Evolutionary conservation across 2,888 invertebrate species (phyloP).

Genomic region (Epirrhoe tristata): DNA sequence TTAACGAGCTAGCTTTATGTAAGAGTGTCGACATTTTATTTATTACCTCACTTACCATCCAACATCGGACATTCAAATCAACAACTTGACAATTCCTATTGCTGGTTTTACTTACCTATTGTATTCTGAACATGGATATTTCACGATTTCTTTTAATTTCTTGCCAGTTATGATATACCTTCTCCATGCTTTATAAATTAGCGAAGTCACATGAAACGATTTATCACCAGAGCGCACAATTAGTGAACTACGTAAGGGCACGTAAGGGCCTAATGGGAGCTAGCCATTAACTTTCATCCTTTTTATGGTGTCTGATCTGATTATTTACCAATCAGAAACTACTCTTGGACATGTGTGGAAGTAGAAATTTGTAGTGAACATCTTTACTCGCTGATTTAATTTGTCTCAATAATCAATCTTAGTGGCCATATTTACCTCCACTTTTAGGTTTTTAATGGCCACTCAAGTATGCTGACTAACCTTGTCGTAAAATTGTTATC

Average conservation of each 20-base stretch:
- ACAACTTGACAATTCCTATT: conserved; percentile 1
- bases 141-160: neutral
- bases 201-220: conserved; percentile 24
- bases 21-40: conserved; percentile 34
- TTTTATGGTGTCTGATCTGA: conserved; percentile 37
- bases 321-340: conserved; percentile 40
- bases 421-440: conserved; percentile 45
- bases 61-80: conserved; percentile 6
- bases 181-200: conserved; percentile 11
- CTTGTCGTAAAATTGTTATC: conserved; percentile 47
- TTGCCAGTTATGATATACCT: conserved; percentile 11
- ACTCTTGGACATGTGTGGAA: conserved; percentile 29
- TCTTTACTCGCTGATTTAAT: neutral
- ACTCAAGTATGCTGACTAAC: conserved; percentile 38
- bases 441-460: conserved; percentile 42
- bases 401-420: conserved; percentile 43
- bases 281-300: conserved; percentile 32
- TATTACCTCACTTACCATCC: conserved; percentile 21
- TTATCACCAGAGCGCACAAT: conserved; percentile 35
- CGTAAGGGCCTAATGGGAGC: conserved; percentile 26
- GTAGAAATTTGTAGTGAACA: conserved; percentile 18
- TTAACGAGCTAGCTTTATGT: conserved; percentile 32
- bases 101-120: neutral
- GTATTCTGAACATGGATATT: neutral
- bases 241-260: conserved; percentile 27